Evolutionary conservation across 2,113 vertebrate genomes (phyloP), one percentile per base, ranked within the genome.

Genomic region (Limanda limanda): DNA sequence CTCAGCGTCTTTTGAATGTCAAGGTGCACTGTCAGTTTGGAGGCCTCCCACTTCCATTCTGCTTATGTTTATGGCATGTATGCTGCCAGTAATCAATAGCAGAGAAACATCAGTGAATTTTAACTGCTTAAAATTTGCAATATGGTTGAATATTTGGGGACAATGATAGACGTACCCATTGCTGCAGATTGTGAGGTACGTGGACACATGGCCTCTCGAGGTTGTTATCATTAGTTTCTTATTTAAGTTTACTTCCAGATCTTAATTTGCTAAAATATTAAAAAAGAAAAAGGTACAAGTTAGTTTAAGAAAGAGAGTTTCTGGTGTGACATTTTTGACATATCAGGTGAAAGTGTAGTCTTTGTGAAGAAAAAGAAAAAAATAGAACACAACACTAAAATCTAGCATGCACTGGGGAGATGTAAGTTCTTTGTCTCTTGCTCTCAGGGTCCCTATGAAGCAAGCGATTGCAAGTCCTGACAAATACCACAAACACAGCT

Each of bases 401-500:
- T 20, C 48, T 51, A 18, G 48, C 5, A 14, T 51, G 48, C 42
- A 12, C 4, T 15, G 14, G 14, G 13, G 42, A 37, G 42, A 15
- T 45, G 42, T 10, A 9, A 37, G 35, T 37, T 45, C 42, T 45
- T 45, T 13, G 11, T 14, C 12, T 15, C 13, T 45, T 45, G 14
- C 23, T 74, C 71, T 69, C 17, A 4, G 13, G 17, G 60, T 62
- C 37, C 27, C 56, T 1, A 27, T 37, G 45, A 68, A 23, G 23
- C 48, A 86, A 77, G 51, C 51, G 62, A 82, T 68, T 31, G 54
- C 79, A 79, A 69, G 51, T 42, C 42, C 20, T 71, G 61, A 59
- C 45, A 13, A 66, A 69, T n/a, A 57, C 17, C 47, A 57, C 58
- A 74, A 15, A 72, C 24, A 5, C 35, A 78, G 25, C 25, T 63